A percentile compares a stretch with the other conserved stretches of the same genome.
These are phyloP conservation scores for Cotesia chilonis DNA, from an alignment of 1,140 invertebrate genomes.

Conservation along the genomic window DNA sequence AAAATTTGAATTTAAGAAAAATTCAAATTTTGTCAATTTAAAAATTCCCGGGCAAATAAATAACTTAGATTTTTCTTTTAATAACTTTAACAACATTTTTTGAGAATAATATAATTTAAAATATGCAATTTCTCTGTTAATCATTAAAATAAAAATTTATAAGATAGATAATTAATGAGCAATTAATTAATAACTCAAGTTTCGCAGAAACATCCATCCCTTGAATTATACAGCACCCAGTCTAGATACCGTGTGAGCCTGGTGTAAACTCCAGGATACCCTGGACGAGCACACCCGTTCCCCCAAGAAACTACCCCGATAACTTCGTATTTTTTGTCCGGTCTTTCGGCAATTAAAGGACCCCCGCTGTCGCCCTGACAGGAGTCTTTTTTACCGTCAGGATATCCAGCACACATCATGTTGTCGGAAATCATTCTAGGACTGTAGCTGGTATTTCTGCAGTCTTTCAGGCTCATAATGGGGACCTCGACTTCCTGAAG, in stretches of 20 bases:
- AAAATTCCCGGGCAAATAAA: too few relatives aligned
- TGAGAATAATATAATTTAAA: too few relatives aligned
- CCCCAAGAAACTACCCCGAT: constrained; percentile 71
- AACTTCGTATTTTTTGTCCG: constrained; percentile 79
- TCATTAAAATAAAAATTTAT: too few relatives aligned
- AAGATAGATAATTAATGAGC: background rate
- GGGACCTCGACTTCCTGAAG: constrained; percentile 85
- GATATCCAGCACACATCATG: constrained; percentile 86
- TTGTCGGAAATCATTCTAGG: constrained; percentile 83
- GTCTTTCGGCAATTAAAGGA: constrained; percentile 78
- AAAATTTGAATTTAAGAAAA: too few relatives aligned
- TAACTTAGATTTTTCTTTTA: too few relatives aligned
- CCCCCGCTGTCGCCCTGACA: constrained; percentile 94
- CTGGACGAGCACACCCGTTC: constrained; percentile 65
- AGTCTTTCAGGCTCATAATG: constrained; percentile 80
- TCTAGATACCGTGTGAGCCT: constrained; percentile 73
- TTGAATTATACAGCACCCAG: constrained; percentile 73
- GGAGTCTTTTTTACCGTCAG: constrained; percentile 81
- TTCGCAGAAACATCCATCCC: constrained; percentile 71
- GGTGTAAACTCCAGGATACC: constrained; percentile 77
- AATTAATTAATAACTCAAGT: constrained; percentile 16
- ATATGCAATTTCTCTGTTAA: too few relatives aligned
- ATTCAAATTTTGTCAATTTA: too few relatives aligned
- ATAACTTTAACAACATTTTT: too few relatives aligned
- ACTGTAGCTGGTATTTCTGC: constrained; percentile 80